Percentiles rank a stretch among this genome's conserved stretches.
Conservation (phyloP, 2,113 vertebrate species). For the Scomber scombrus region DNA sequence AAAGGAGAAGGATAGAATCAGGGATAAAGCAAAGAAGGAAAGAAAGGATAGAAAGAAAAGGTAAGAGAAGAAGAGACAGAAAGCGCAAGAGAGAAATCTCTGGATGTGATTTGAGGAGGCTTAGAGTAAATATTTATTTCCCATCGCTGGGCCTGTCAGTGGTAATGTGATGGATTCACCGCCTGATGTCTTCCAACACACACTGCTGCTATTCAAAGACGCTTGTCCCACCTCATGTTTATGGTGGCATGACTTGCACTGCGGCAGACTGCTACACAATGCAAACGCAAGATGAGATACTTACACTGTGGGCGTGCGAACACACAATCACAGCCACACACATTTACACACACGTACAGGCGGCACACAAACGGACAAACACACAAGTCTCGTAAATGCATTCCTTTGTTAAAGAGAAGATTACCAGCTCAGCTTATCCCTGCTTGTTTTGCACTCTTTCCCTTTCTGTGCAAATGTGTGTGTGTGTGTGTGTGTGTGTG, state of each 20-base stretch:
- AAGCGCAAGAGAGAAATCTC: constrained; percentile 59
- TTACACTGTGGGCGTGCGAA: constrained; percentile 45
- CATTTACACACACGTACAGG: constrained; percentile 22
- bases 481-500: constrained; percentile 3
- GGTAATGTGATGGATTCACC: constrained; percentile 78
- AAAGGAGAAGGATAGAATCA: background rate
- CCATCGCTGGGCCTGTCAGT: constrained; percentile 79
- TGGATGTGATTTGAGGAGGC: constrained; percentile 82
- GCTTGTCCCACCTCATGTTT: constrained; percentile 64
- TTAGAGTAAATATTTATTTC: constrained; percentile 84
- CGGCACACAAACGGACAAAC: constrained; percentile 51
- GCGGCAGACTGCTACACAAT: constrained; percentile 66
- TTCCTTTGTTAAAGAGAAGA: constrained; percentile 73
- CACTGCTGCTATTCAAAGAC: constrained; percentile 75
- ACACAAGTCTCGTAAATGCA: constrained; percentile 67
- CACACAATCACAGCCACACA: constrained; percentile 42
- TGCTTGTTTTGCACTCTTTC: constrained; percentile 47
- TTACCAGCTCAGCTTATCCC: constrained; percentile 71
- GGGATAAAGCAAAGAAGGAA: background rate
- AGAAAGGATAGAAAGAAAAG: constrained; percentile 20
- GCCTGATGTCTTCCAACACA: constrained; percentile 76
- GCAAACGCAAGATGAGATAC: constrained; percentile 70
- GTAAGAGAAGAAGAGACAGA: constrained; percentile 50
- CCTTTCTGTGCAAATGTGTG: background rate
- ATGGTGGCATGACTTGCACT: constrained; percentile 72